A percentile compares a stretch with the other conserved stretches of the same genome.
Evolutionary conservation across 2,888 invertebrate species (phyloP).

Genomic region (Chrysolina haemoptera): DNA sequence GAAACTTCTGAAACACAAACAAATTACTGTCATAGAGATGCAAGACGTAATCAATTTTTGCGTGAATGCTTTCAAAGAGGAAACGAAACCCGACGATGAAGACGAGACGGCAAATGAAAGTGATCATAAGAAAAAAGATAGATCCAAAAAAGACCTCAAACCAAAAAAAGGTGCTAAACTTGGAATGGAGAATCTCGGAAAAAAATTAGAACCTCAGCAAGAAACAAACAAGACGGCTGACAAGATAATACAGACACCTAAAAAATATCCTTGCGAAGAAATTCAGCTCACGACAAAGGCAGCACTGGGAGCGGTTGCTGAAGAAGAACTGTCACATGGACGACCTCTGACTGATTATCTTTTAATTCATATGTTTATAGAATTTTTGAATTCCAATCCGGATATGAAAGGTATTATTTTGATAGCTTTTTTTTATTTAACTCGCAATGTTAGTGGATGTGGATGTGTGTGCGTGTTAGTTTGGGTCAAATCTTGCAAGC

Average conservation of each 20-base stretch:
- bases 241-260: slow-evolving; percentile 77
- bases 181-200: neutral
- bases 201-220: neutral
- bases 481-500: too few relatives aligned
- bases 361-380: slow-evolving; percentile 74
- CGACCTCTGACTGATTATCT: slow-evolving; percentile 71
- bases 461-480: too few relatives aligned
- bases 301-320: slow-evolving; percentile 73
- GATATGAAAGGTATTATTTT: slow-evolving; percentile 66
- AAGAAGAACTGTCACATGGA: slow-evolving; percentile 73
- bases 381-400: slow-evolving; percentile 73
- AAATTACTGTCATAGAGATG: slow-evolving; percentile 62
- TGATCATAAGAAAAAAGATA: slow-evolving; percentile 13
- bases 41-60: slow-evolving; percentile 74
- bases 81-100: slow-evolving; percentile 68
- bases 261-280: slow-evolving; percentile 74
- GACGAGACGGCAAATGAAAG: slow-evolving; percentile 34
- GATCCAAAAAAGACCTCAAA: slow-evolving; percentile 43
- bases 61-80: slow-evolving; percentile 72
- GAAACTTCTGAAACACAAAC: slow-evolving; percentile 58
- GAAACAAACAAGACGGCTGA: slow-evolving; percentile 37
- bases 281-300: slow-evolving; percentile 71
- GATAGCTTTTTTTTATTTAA: too few relatives aligned
- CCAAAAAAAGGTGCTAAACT: slow-evolving; percentile 35
- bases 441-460: too few relatives aligned